Percentiles rank a stretch among this genome's conserved stretches.
Conservation (phyloP, 1,140 invertebrate genomes). For the Cotesia glomerata region DNA sequence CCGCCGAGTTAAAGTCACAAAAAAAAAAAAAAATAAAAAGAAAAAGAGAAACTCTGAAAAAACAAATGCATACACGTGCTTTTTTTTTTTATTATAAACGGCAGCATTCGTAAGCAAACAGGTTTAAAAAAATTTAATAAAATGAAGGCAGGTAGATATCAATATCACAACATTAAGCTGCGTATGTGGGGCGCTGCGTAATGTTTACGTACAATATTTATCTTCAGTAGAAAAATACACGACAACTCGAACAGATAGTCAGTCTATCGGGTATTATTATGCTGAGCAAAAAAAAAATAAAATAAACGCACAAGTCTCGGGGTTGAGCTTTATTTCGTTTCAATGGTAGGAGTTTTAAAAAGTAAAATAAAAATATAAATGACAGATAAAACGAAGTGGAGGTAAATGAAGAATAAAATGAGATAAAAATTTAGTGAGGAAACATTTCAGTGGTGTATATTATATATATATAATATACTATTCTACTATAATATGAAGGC, state of each 20-base stretch:
- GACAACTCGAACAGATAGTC: too few relatives aligned
- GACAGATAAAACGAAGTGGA: not conserved
- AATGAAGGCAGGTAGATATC: not conserved
- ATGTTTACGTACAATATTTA: conserved; percentile 7
- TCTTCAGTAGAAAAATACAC: not conserved
- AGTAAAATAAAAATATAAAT: not conserved
- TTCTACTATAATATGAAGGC: too few relatives aligned
- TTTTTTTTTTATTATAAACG: conserved; percentile 7
- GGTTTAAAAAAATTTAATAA: not conserved
- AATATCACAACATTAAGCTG: not conserved
- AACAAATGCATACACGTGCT: not conserved
- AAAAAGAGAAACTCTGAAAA: not conserved
- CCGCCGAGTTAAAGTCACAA: not conserved
- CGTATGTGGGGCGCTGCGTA: not conserved
- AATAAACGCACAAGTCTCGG: not conserved
- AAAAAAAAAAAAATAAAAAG: not conserved
- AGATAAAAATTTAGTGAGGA: conserved; percentile 18
- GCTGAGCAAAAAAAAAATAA: not conserved
- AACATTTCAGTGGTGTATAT: conserved; percentile 5
- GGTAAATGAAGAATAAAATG: not conserved
- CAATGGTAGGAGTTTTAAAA: not conserved
- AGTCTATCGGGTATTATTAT: too few relatives aligned
- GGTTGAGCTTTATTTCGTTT: not conserved
- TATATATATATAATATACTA: not conserved
- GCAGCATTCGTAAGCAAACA: conserved; percentile 8